Base-by-base conservation (phyloP, 2,113 vertebrate species). In the Fulmarus glacialis region DNA sequence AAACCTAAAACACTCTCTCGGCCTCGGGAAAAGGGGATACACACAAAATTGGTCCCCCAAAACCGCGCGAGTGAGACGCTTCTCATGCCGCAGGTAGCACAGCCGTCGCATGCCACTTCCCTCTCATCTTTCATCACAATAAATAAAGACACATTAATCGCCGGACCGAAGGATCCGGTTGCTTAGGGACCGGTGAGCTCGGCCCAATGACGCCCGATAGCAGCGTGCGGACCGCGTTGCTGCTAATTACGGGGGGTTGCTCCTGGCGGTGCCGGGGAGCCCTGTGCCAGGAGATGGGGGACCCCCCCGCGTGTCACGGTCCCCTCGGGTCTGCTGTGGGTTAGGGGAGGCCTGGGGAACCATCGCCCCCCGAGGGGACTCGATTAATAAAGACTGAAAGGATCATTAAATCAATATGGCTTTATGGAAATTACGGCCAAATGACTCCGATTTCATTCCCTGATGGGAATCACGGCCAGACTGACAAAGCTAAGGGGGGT, bases 291-390 rank as follows among this genome's bases (percentile, higher is more conserved):
- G 55, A 71, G 55, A 59, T 4, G 8, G 42, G 53, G 29, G 4
- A 7, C 2, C 4, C 4, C n/a, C 38, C 21, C 0, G 0, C 2
- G 3, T 1, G 5, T 30, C 72, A 71, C 2, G 2, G 36, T 72
- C 27, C 53, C n/a, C 58, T 45, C 2, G 1, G 43, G 38, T n/a
- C 67, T 1, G 1, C 8, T 0, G 17, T 2, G 15, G 62, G 30
- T 10, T 34, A 7, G 27, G 50, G 50, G 58, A 0, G 6, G 9
- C 34, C 34, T 26, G 17, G 45, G 90, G 32, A 83, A 18, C 24
- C 6, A 0, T 45, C 4, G 2, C 5, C 11, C 24, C 34, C 16
- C 1, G 1, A 24, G 4, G 21, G 22, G 6, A 68, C n/a, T 75
- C 45, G 19, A 3, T 83, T 55, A 60, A n/a, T n/a, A 52, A 43